A percentile compares a stretch with the other conserved stretches of the same genome.
These are phyloP conservation scores for Brachionus rotundiformis DNA, from an alignment of 1,140 invertebrate species.

Conservation along the genomic window DNA sequence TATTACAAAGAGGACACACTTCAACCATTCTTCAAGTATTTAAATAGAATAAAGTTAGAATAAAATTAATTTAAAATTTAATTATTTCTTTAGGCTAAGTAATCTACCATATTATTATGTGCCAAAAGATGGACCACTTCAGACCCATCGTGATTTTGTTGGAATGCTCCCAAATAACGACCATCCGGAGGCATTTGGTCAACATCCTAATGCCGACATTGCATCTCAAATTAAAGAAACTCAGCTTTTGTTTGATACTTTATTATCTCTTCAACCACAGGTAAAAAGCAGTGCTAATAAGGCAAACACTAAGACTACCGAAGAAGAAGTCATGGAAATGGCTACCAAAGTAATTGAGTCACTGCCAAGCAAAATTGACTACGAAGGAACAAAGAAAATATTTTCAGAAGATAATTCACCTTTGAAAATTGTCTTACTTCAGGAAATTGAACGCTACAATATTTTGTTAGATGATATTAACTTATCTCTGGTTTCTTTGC, in stretches of 20 bases:
- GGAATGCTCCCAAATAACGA: constrained; percentile 73
- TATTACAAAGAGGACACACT: constrained; percentile 67
- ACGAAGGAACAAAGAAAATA: constrained; percentile 73
- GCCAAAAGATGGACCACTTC: constrained; percentile 76
- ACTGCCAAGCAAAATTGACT: constrained; percentile 74
- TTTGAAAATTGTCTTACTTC: constrained; percentile 77
- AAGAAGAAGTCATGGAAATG: constrained; percentile 70
- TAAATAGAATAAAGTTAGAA: background rate
- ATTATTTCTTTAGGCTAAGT: constrained; percentile 46
- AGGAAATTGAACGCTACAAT: constrained; percentile 73
- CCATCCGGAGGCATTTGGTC: constrained; percentile 76
- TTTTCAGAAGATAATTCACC: constrained; percentile 74
- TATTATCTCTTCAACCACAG: constrained; percentile 62
- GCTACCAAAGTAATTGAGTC: constrained; percentile 73
- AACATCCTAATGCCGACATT: constrained; percentile 65
- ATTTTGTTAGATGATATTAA: constrained; percentile 67
- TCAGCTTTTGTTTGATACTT: constrained; percentile 63
- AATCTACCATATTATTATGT: constrained; percentile 69
- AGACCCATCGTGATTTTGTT: constrained; percentile 76
- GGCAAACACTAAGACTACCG: constrained; percentile 19
- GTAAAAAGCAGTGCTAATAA: background rate
- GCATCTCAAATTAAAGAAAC: constrained; percentile 65
- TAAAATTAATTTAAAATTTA: background rate
- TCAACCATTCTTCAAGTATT: constrained; percentile 71
- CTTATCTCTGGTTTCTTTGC: constrained; percentile 70